Evolutionary conservation across 2,888 invertebrate genomes (phyloP), one percentile per base, ranked within the genome.

Genomic region (Altica lythri): DNA sequence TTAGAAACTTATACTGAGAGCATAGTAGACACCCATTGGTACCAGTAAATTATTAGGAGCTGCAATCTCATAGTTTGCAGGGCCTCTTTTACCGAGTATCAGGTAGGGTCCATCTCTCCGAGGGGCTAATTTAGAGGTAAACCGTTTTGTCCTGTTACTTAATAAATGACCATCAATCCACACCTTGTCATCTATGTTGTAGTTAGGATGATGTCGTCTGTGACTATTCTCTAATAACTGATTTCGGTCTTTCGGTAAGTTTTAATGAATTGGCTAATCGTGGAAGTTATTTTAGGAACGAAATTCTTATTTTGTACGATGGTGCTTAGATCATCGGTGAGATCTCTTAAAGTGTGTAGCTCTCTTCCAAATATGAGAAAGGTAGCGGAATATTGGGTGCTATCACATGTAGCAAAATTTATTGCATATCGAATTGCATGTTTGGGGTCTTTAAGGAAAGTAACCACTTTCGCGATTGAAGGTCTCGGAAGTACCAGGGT

Each of bases 391-490:
- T 59, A 62, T 1, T 68, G 68, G 3, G 57, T 61, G 12, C 29
- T 25, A 3, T 57, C 40, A 34, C 57, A 52, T 3, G 18, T 12
- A 12, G 2, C 65, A 0, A 72, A 67, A 37, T 76, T 77, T 65
- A 37, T 47, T 1, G 35, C 35, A 14, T 37, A 47, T 17, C 47
- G 22, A 8, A 27, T 47, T 1, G 47, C 9, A n/a, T 35, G 2
- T 37, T 57, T 2, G 59, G 54, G 10, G 57, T 43, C 32, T 48
- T 47, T 17, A 57, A 16, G 38, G 2, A 17, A 10, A 46, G 9
- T 30, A 79, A 55, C 75, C 76, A 80, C 68, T 75, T 73, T 19
- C 80, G 62, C 0, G 78, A 73, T 54, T 75, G 71, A 49, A 78
- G 79, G 50, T 79, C 79, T n/a, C n/a, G n/a, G n/a, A n/a, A n/a